Evolutionary conservation across 2,888 invertebrate genomes (phyloP), one percentile per base, ranked within the genome.

Genomic region (Drosophila birchii): DNA sequence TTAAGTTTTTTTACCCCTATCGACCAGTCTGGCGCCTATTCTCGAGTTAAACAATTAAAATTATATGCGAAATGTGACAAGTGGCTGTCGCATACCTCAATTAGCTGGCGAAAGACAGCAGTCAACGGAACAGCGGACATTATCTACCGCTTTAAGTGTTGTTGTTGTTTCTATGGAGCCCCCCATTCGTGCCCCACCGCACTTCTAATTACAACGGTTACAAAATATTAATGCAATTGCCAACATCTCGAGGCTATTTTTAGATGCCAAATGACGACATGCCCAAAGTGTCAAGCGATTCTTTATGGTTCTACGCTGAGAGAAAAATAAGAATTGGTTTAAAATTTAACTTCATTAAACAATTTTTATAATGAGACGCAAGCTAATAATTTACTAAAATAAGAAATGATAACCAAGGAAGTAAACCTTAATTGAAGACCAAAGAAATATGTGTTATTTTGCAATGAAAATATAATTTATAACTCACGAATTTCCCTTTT

Each of bases 81-180:
- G 86, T 83, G 86, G 81, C 75, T 58, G 83, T 78, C 87, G 88
- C 88, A 85, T 85, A 87, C 88, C 88, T 87, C 84, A 85, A 85
- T 87, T 85, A 87, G 79, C 86, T 73, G 78, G 69, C 76, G 59
- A 75, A 70, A 78, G 79, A 74, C 41, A 20, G 20, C 59, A 34
- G 29, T 1, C 29, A 41, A 49, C 47, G 32, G 32, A 47, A n/a
- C 26, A 58, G 12, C 39, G 20, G 20, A 36, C 34, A 36, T 34
- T 36, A 51, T 45, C 23, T 45, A 45, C 53, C 32, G 64, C 47
- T 34, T 34, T 16, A 36, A 59, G 47, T 29, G 29, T 47, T 29
- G n/a, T 18, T 36, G 20, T 26, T 29, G 36, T 29, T 53, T 38
- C 62, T 45, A 39, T 16, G 29, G 38, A 16, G n/a, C 8, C 36